Base-by-base conservation (phyloP, 1,140 invertebrate species). In the Pemphigus obesinymphae region DNA sequence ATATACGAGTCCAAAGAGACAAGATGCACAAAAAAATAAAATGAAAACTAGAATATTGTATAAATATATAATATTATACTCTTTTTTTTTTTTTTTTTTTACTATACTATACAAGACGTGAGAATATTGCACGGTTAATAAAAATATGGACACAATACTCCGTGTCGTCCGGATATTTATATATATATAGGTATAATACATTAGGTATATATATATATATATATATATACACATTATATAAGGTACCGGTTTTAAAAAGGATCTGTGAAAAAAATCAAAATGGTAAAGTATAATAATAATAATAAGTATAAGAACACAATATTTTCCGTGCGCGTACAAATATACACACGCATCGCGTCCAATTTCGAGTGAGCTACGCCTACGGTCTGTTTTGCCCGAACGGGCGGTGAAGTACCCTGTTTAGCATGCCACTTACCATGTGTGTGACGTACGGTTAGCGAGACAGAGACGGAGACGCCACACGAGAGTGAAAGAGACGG, bases 381-480 rank as follows among this genome's bases (percentile, higher is more conserved):
- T 55, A 55, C 75, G 53, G 75, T 78, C 29, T 78, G 34, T 78
- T 55, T 78, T 58, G n/a, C n/a, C 34, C 37, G 37, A 45, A 40
- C 15, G 34, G 53, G 75, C 61, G 75, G 75, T 78, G 76, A 80
- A 80, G 76, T 80, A 78, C 76, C 76, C 76, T 80, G 76, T 80
- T 80, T 80, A 80, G 76, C 55, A 80, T 80, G 76, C 55, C 55
- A 80, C 76, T 80, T 80, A 43, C 55, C 55, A 45, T 61, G 23
- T 73, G 75, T 78, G 55, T 45, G 55, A 80, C 76, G 76, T 78
- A 37, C 40, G 8, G n/a, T n/a, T n/a, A n/a, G n/a, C n/a, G n/a
- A n/a, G n/a, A n/a, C n/a, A n/a, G n/a, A n/a, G n/a, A n/a, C n/a
- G n/a, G n/a, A n/a, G n/a, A n/a, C n/a, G n/a, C n/a, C n/a, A n/a